Percentiles rank a stretch among this genome's conserved stretches.
Evolutionary conservation across 2,797 vertebrate species (phyloP).

Genomic region (Crocidura indochinensis): DNA sequence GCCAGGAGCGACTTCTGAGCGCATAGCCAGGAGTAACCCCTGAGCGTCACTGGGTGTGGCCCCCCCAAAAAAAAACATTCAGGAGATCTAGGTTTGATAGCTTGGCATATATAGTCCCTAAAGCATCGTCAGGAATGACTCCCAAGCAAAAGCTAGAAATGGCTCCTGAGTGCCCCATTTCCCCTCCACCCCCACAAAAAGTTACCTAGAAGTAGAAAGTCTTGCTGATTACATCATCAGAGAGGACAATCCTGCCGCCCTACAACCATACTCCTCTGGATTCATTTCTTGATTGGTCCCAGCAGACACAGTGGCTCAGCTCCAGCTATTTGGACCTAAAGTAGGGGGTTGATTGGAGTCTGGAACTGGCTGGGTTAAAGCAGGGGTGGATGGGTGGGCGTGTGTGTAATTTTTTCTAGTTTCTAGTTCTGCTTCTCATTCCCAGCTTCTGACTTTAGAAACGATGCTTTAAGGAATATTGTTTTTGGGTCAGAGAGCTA

Average conservation of each 20-base stretch:
- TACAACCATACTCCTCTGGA: neutral
- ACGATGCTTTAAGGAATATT: neutral
- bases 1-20: too few species aligned
- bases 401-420: neutral
- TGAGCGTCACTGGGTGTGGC: too few species aligned
- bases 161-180: too few species aligned
- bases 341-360: neutral
- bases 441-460: conserved; percentile 14
- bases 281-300: neutral
- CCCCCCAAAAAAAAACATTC: too few species aligned
- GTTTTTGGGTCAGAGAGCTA: too few species aligned
- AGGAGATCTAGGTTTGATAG: too few species aligned
- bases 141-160: too few species aligned
- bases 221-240: neutral
- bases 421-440: neutral
- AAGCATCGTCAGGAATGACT: too few species aligned
- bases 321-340: neutral
- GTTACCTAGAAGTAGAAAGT: neutral
- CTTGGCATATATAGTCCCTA: too few species aligned
- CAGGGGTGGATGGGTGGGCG: too few species aligned
- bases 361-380: neutral
- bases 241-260: neutral
- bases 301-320: neutral
- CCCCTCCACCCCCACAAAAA: too few species aligned
- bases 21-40: too few species aligned